Evolutionary conservation across 1,140 invertebrate genomes (phyloP), one percentile per base, ranked within the genome.

Genomic region (Hylaeus volcanicus): DNA sequence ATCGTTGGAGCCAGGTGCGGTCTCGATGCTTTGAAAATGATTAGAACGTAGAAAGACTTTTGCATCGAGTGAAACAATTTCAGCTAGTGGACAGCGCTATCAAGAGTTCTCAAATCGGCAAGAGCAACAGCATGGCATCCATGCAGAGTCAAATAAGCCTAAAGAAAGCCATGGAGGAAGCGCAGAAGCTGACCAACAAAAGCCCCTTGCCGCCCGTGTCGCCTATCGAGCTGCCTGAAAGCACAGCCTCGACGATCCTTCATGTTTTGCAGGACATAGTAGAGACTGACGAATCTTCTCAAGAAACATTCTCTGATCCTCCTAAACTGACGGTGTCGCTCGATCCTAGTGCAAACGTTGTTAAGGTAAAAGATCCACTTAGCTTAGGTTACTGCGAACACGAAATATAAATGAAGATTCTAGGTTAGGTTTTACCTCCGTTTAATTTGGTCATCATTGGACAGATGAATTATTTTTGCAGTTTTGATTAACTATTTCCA

Each of bases 121-220:
- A 94, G 26, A 96, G 96, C 87, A 95, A 95, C 76, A 96, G 94
- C 72, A 93, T 94, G 1, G 94, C 96, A 71, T 95, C 96, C 0
- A 95, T 96, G 79, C 95, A 95, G 85, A 96, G 95, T 82, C 96
- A 97, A 74, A 95, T 96, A 81, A 96, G 96, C 82, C 90, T 97
- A 37, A 96, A 96, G 87, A 94, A 93, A 72, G 96, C 96, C 5
- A 97, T 97, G 93, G 95, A 96, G n/a, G 96, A 96, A 88, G 96
- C 96, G 1, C 94, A 93, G 69, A 94, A 94, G 89, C 88, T 96
- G 15, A 90, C 94, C 1, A 83, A 93, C 39, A 93, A 93, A 58
- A 94, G 93, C 73, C 94, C 94, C n/a, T 39, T 95, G 56, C 92
- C 93, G 74, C 77, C 86, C 3, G 55, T 85, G 0, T 66, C 82